phyloP scores from a whole-genome alignment of 2,888 invertebrate genomes.

The Eupithecia dodoneata region DNA sequence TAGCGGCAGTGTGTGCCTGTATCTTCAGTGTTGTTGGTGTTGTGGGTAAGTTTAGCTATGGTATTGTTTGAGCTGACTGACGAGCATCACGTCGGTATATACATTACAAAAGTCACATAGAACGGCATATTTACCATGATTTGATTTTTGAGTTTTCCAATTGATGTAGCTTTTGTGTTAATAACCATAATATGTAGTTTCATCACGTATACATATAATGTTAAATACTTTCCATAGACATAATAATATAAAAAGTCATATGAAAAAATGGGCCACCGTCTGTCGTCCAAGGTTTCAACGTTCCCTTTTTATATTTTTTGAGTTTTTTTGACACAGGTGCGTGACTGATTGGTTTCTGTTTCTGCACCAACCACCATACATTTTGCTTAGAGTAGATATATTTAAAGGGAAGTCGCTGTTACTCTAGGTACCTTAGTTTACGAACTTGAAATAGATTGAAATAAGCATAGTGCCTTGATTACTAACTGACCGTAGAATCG shows the following conservation, averaged over 20 bases:
- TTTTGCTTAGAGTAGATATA: background rate
- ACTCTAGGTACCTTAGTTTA: background rate
- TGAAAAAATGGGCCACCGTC: background rate
- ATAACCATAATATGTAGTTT: too few species aligned
- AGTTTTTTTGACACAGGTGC: background rate
- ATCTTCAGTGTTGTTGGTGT: constrained; percentile 91
- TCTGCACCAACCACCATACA: background rate
- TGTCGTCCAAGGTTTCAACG: background rate
- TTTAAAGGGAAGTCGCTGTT: too few species aligned
- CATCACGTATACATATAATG: background rate
- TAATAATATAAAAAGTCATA: too few species aligned
- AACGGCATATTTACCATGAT: too few species aligned
- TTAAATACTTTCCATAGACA: background rate
- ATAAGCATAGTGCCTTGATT: background rate
- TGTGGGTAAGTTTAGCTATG: constrained; percentile 85
- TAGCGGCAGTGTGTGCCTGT: constrained; percentile 91
- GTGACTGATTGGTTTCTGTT: background rate
- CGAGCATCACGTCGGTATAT: background rate
- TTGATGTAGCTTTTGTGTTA: too few species aligned
- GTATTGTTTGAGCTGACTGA: background rate
- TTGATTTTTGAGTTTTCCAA: too few species aligned
- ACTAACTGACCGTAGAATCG: background rate
- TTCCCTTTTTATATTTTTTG: background rate
- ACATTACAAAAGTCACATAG: too few species aligned
- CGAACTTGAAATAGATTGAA: background rate